Percentiles rank a stretch among this genome's conserved stretches.
Conservation (phyloP, 2,888 invertebrate species). For the Tachystola acroxantha region DNA sequence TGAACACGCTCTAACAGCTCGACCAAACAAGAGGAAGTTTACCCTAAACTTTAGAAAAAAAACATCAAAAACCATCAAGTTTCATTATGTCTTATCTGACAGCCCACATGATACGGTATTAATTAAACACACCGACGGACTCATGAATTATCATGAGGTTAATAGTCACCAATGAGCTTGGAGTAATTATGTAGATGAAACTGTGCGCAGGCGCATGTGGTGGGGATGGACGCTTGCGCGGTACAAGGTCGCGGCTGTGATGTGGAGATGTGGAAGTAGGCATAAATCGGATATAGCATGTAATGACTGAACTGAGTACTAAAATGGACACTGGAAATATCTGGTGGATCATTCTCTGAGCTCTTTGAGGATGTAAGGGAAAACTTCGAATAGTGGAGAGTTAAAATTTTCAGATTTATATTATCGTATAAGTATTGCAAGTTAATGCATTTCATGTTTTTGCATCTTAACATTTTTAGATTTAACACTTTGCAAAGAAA, state of each 20-base stretch:
- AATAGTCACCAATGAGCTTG: slow-evolving; percentile 76
- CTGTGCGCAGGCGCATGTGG: slow-evolving; percentile 43
- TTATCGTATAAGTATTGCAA: too few species aligned
- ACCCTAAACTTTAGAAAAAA: slow-evolving; percentile 1
- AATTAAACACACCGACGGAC: slow-evolving; percentile 61
- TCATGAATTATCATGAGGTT: slow-evolving; percentile 73
- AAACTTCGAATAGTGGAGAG: too few species aligned
- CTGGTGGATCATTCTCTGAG: too few species aligned
- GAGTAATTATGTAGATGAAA: slow-evolving; percentile 76
- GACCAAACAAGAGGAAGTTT: slow-evolving; percentile 3
- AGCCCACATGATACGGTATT: slow-evolving; percentile 70
- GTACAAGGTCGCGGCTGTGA: slow-evolving; percentile 13
- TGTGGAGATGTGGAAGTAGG: slow-evolving; percentile 22
- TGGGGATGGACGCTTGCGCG: slow-evolving; percentile 31
- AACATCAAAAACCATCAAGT: slow-evolving; percentile 37
- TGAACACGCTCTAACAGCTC: background rate
- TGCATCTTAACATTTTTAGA: too few species aligned
- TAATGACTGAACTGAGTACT: too few species aligned
- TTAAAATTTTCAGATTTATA: too few species aligned
- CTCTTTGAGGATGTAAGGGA: too few species aligned
- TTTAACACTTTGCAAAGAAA: too few species aligned
- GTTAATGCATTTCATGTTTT: too few species aligned
- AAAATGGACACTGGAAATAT: too few species aligned
- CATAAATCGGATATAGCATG: too few species aligned
- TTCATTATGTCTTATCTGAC: slow-evolving; percentile 68